Evolutionary conservation across 2,888 invertebrate genomes (phyloP), one percentile per base, ranked within the genome.

Genomic region (Tinea trinotella): DNA sequence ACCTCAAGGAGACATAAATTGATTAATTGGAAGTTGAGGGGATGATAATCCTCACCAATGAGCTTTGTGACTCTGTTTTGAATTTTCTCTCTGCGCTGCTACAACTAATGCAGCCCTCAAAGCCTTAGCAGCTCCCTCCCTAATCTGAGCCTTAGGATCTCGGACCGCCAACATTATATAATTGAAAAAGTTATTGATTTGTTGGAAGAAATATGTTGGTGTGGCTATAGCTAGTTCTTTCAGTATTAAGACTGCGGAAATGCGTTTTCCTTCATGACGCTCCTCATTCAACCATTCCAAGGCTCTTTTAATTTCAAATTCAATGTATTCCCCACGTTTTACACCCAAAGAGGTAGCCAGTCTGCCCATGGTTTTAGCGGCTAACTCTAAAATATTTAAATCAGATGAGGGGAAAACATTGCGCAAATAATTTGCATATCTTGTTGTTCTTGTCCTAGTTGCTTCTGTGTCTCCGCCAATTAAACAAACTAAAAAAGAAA

Each of bases 131-230:
- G 97, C 97, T 4, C 94, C 93, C 74, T 98, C 96, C 50, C 99
- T 88, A 55, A 99, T 94, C 13, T 92, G 90, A 1, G 96, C 92
- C 78, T 97, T 98, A 0, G 95, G 92, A 79, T 98, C 98, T 62
- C 95, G 89, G 19, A 98, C 90, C 0, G 96, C 96, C 71, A 92
- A 92, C 71, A 97, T 95, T 54, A 98, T 96, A 53, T 95, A 90
- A 60, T 96, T 96, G 66, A 98, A 97, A 74, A 97, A 96, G 18
- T 92, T 92, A 53, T 93, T 92, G 1, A 96, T 93, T 77, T 96
- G 95, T 74, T 96, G 96, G 70, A 94, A 99, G 76, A 99, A 99
- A 74, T 97, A 97, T 18, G 98, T 97, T 0, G 98, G 98, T 87
- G 98, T 95, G n/a, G 95, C 93, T 22, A 96, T 91, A 0, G 99